Base-by-base conservation (phyloP, 2,797 vertebrate species). In the Silurus lanzhouensis region DNA sequence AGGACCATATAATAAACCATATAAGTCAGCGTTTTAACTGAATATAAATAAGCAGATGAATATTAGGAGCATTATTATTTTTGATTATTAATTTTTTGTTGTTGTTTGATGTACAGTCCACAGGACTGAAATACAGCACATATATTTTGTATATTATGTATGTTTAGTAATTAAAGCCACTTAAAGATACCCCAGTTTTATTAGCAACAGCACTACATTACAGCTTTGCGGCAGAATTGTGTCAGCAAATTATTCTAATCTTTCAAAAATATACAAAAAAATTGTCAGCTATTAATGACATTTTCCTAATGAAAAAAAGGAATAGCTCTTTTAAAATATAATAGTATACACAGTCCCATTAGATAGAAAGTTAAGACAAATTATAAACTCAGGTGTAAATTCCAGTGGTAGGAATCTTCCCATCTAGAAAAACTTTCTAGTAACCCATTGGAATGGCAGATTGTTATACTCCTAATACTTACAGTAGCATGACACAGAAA, bases 401-500 rank as follows among this genome's bases (percentile, higher is more conserved):
- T 38, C 38, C 38, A 38, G 38, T 38, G 38, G 38, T 38, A 61
- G 10, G 9, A 58, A 27, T 6, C 31, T 77, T 77, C 27, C 2
- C 17, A 1, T 58, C 25, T 20, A 12, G 27, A 60, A 58, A 57
- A 2, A n/a, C 44, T 52, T 74, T 44, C 20, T 72, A 25, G 22
- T 55, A 10, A 14, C n/a, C 13, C 17, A 15, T 31, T 55, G n/a
- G 3, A 17, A 19, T 76, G 25, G 25, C 25, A 58, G 31, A 2
- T 1, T 58, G 19, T 48, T 25, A 66, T 7, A 66, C 22, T 1
- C n/a, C 6, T 52, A 19, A 63, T 52, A 46, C 79, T 68, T 76
- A 70, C 64, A 78, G 72, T 83, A 78, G 67, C 72, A 68, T 61
- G 60, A 66, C 14, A 66, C 31, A 38, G 55, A 38, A 60, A 27